Evolutionary conservation across 1,140 invertebrate species (phyloP).

Genomic region (Triops longicaudatus): DNA sequence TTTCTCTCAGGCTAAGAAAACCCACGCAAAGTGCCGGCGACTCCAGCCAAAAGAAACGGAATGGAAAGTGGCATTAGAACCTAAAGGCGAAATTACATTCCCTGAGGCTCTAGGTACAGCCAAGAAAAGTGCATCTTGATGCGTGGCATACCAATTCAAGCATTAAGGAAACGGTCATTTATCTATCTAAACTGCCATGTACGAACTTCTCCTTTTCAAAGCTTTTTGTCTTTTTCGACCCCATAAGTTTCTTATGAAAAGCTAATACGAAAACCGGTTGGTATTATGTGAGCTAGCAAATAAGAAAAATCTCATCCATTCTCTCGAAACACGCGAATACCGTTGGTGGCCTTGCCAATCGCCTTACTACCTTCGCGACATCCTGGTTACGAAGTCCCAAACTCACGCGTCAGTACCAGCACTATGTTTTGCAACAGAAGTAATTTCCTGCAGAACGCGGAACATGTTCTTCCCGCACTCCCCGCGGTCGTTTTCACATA

Average conservation of each 20-base stretch:
- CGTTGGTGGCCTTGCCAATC: neutral
- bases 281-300: neutral
- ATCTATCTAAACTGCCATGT: neutral
- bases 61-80: neutral
- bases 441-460: too few relatives aligned
- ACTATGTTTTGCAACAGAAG: neutral
- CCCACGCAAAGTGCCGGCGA: neutral
- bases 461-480: too few relatives aligned
- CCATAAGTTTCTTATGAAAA: neutral
- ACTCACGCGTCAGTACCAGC: neutral
- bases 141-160: neutral
- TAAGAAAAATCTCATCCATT: neutral
- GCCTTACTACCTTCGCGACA: neutral
- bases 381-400: neutral
- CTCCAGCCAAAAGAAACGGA: neutral
- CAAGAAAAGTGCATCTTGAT: slow-evolving; percentile 12
- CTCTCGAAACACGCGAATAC: neutral
- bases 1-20: neutral
- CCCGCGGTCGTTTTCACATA: too few relatives aligned
- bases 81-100: neutral
- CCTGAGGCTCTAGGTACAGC: neutral
- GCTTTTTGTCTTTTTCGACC: neutral
- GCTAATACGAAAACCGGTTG: neutral
- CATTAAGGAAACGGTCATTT: neutral
- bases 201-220: neutral